These are phyloP conservation scores for Parnassius smintheus DNA, from an alignment of 2,888 invertebrate genomes.

Conservation along the genomic window DNA sequence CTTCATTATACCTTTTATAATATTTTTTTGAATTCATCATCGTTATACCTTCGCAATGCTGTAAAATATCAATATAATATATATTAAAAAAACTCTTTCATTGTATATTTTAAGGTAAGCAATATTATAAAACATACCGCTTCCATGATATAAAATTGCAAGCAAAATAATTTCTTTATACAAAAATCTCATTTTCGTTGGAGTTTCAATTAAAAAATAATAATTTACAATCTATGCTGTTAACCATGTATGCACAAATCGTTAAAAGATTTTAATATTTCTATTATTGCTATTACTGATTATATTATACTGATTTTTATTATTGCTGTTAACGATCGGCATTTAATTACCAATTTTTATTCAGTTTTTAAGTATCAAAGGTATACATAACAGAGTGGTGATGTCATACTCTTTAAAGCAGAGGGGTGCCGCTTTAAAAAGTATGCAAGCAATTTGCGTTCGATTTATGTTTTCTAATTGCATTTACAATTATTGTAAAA, in stretches of 20 bases:
- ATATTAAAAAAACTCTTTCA: not conserved
- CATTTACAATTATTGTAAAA: too few relatives aligned
- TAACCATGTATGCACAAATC: slow-evolving; percentile 7
- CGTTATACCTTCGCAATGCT: not conserved
- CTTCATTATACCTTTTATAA: slow-evolving; percentile 19
- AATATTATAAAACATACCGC: slow-evolving; percentile 9
- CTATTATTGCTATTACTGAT: too few relatives aligned
- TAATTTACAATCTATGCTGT: slow-evolving; percentile 4
- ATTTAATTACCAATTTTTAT: slow-evolving; percentile 6
- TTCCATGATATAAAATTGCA: slow-evolving; percentile 6
- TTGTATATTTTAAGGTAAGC: not conserved
- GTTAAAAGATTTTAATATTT: slow-evolving; percentile 4
- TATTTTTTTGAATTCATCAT: slow-evolving; percentile 24
- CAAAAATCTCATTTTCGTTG: slow-evolving; percentile 13
- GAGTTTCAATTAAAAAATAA: not conserved
- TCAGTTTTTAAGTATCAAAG: slow-evolving; percentile 11
- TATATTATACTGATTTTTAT: too few relatives aligned
- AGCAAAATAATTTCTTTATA: slow-evolving; percentile 13
- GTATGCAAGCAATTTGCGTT: too few relatives aligned
- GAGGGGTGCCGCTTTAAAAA: too few relatives aligned
- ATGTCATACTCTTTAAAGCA: too few relatives aligned
- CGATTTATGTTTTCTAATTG: too few relatives aligned
- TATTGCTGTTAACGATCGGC: slow-evolving; percentile 1
- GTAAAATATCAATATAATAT: slow-evolving; percentile 3
- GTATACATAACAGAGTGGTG: too few relatives aligned